These are phyloP conservation scores for Archegozetes longisetosus DNA, from an alignment of 1,140 invertebrate genomes.

Conservation along the genomic window DNA sequence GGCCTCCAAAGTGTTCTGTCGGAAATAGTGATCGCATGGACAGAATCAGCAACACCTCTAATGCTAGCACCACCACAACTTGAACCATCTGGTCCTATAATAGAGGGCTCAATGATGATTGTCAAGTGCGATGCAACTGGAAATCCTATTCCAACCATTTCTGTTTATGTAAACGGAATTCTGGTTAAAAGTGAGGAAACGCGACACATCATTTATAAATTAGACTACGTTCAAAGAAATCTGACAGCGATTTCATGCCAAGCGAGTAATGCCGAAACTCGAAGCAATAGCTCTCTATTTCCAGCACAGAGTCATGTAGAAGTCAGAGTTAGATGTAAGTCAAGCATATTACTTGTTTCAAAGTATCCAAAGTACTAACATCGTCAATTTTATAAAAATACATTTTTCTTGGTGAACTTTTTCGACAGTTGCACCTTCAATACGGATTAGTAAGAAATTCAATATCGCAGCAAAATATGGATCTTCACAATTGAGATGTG, in stretches of 20 bases:
- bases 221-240: slow-evolving; percentile 58
- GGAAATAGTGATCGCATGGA: slow-evolving; percentile 56
- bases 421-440: slow-evolving; percentile 42
- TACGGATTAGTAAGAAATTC: slow-evolving; percentile 25
- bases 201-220: slow-evolving; percentile 50
- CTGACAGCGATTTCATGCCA: slow-evolving; percentile 39
- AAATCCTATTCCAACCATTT: slow-evolving; percentile 61
- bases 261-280: slow-evolving; percentile 22
- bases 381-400: no score
- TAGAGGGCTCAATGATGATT: slow-evolving; percentile 65
- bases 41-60: slow-evolving; percentile 63
- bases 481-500: slow-evolving; percentile 50
- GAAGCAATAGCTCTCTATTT: slow-evolving; percentile 31
- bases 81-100: slow-evolving; percentile 57
- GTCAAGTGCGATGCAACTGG: slow-evolving; percentile 64
- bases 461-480: slow-evolving; percentile 54
- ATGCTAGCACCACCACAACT: slow-evolving; percentile 66
- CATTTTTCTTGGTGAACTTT: slow-evolving; percentile 11
- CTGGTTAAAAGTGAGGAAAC: slow-evolving; percentile 5
- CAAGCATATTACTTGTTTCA: no score
- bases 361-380: no score
- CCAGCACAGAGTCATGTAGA: slow-evolving; percentile 43
- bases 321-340: slow-evolving; percentile 9
- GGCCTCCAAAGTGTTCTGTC: slow-evolving; percentile 18
- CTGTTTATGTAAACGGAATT: slow-evolving; percentile 30